Base-by-base conservation (phyloP, 1,140 invertebrate genomes). In the Drosophila pruinosa region DNA sequence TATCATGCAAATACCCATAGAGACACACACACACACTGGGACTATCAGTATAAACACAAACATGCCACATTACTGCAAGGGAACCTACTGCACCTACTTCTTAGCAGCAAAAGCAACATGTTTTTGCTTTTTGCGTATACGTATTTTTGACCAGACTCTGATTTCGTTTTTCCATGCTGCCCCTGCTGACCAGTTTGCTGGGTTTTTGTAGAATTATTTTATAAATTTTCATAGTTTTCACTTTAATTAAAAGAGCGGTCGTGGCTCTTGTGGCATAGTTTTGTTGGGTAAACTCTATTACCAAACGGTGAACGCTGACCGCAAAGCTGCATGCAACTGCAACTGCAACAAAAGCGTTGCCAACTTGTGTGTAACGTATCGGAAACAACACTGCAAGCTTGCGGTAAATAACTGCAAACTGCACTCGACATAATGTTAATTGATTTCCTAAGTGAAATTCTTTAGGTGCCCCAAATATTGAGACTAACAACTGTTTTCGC, bases 241-340 rank as follows among this genome's bases (percentile, higher is more conserved):
- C 74, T 86, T 86, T 86, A 83, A 86, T 86, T 86, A 86, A 86
- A 86, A 86, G 81, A 78, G 81, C 70, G 81, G 81, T 86, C 81
- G 75, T 81, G 82, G 73, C 77, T 81, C 86, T 65, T 85, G 81
- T 62, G 80, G 80, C 77, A 21, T 34, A 53, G 21, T 36, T 57
- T 61, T 74, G 59, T 43, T 82, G 78, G 41, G 43, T 53, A 85
- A 47, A 77, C 68, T 80, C 59, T 67, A 80, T 86, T 85, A 83
- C 71, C 71, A 72, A 67, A 67, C 34, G 21, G 22, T 26, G 28
- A 65, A 69, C 59, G 43, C 26, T 28, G 36, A 62, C 68, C 74
- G 19, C 54, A 67, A 48, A 63, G 58, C 45, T 68, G 78, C 68
- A 74, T 39, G 41, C n/a, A n/a, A n/a, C 8, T 36, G 12, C 21